Evolutionary conservation across 2,888 invertebrate genomes (phyloP), one percentile per base, ranked within the genome.

Genomic region (Aphodius granarius): DNA sequence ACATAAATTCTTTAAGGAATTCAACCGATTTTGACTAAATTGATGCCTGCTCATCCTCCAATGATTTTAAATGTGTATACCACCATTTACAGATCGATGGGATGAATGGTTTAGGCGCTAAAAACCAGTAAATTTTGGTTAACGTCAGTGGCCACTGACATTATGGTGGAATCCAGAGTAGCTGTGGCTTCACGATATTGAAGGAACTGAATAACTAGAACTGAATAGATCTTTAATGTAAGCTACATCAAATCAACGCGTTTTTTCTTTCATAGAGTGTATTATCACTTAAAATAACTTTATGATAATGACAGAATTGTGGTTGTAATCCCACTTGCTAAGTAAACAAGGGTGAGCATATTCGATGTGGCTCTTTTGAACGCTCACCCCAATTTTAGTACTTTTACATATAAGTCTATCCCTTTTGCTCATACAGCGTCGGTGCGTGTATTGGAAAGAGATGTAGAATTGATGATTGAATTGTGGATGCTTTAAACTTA

Each of bases 291-390:
- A 68, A 68, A 68, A 68, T 68, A 68, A 68, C 68, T 68, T 68
- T 21, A n/a, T 21, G 68, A 68, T 68, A 68, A 68, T 68, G 68
- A 21, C 19, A 68, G 73, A 73, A 73, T 73, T 73, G 73, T 66
- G 73, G 73, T 73, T 73, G 73, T 73, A 73, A 73, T 73, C 66
- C 73, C 65, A 23, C 66, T 18, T 66, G 21, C 65, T 73, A 73
- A 73, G 19, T 73, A 73, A 73, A 73, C 66, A 73, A 71, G 76
- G 76, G 74, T 43, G 72, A 66, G 64, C 74, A 64, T 23, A 66
- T 71, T 64, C 64, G 16, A 21, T 17, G 73, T 65, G 20, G 16
- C 19, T 19, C 65, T 16, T 65, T 65, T 65, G 43, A 18, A 63
- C 23, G 43, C 43, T 6, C 43, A 43, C 43, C 43, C 43, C 4